Evolutionary conservation across 2,797 vertebrate genomes (phyloP).

Genomic region (Gobio occitaniae): DNA sequence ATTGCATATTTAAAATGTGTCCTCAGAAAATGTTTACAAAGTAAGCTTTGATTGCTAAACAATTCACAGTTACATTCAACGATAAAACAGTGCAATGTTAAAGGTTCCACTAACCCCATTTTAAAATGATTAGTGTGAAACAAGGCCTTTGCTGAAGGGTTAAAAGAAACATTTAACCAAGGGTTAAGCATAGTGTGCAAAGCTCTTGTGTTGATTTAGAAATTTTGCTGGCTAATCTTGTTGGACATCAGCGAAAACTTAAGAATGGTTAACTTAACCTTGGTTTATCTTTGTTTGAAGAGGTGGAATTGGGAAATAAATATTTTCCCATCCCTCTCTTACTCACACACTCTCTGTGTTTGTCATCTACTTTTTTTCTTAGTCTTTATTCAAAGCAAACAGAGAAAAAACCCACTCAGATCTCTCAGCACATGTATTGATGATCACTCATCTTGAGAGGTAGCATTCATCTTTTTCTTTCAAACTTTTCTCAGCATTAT

Average conservation of each 20-base stretch:
- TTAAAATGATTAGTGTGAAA: neutral
- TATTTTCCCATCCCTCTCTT: neutral
- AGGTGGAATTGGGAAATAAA: conserved; percentile 17
- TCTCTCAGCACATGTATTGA: neutral
- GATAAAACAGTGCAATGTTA: neutral
- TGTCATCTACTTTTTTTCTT: conserved; percentile 13
- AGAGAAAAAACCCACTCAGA: neutral
- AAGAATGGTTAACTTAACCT: conserved; percentile 2
- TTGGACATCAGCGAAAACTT: neutral
- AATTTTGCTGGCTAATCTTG: neutral
- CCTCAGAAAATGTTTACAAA: neutral
- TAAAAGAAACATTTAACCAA: conserved; percentile 1
- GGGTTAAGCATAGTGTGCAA: neutral
- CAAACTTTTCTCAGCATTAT: conserved; percentile 10
- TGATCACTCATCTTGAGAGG: conserved; percentile 7
- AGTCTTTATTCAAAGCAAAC: conserved; percentile 11
- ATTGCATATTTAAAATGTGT: neutral
- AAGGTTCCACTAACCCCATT: neutral
- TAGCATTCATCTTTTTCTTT: conserved; percentile 29
- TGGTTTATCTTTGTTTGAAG: conserved; percentile 25
- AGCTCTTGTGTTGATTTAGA: neutral
- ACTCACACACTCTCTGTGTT: neutral
- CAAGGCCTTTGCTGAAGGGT: neutral
- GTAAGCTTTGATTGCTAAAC: neutral
- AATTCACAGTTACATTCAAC: neutral